Base-by-base conservation (phyloP, 1,140 invertebrate genomes). In the Lepeophtheirus salmonis region DNA sequence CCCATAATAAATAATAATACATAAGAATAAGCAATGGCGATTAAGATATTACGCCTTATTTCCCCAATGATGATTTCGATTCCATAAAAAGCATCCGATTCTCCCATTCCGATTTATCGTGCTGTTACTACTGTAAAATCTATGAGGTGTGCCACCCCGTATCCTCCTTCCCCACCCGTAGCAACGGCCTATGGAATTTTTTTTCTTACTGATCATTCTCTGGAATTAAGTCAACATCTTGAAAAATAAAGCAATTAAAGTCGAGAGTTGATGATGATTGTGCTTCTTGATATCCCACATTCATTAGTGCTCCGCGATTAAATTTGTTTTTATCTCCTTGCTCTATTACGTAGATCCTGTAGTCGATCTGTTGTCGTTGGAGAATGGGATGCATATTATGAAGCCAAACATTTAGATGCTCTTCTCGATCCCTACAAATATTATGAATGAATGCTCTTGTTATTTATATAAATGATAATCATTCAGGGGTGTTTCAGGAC, bases 301-400 rank as follows among this genome's bases (percentile, higher is more conserved):
- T 82, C 79, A 82, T 80, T 18, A 82, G 70, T 17, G 76, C 71
- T 0, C 78, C 80, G 68, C 81, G 80, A 69, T 82, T 82, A 68
- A 82, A 82, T 2, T 24, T 3, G 14, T 57, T 25, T 68, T 64
- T 22, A 66, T 63, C 63, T 22, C 52, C 53, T 54, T 80, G 77
- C 68, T 80, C 78, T 3, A 78, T 69, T 10, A 80, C 70, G 66
- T 73, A 76, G 54, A 80, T 75, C 41, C 69, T 68, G 66, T 79
- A 80, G 65, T 78, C 72, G 3, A 79, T 64, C 64, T 76, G 68
- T 64, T 80, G 78, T 16, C 74, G 65, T 61, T 76, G 71, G 0
- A 80, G 66, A 57, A 80, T 71, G 4, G 75, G 75, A 64, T 79
- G 74, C 50, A 80, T 68, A 67, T 77, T 73, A 58, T 73, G 66